Conservation (phyloP, 2,113 vertebrate genomes). For the Perca schrenkii region DNA sequence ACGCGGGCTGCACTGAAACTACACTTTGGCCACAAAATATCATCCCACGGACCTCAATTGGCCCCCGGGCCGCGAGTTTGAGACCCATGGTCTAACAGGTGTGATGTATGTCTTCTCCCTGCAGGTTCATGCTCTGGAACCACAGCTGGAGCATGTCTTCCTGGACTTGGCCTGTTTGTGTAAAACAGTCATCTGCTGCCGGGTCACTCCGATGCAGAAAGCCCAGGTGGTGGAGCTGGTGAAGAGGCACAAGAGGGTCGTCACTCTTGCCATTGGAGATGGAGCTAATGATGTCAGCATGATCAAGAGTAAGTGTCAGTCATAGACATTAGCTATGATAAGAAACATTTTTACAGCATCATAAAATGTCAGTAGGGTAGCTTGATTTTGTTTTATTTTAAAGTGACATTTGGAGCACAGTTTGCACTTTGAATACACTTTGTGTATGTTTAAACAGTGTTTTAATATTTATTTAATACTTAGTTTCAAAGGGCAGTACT, state of each 20-base stretch:
- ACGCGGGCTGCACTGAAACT: too few species aligned
- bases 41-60: too few species aligned
- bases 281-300: slow-evolving; percentile 91
- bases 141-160: slow-evolving; percentile 82
- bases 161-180: slow-evolving; percentile 87
- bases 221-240: slow-evolving; percentile 88
- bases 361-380: background rate
- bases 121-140: slow-evolving; percentile 85
- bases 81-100: slow-evolving; percentile 17
- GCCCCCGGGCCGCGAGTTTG: too few species aligned
- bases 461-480: background rate
- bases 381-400: background rate
- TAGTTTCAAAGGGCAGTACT: background rate
- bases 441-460: too few species aligned
- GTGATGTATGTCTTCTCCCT: slow-evolving; percentile 32
- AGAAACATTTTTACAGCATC: background rate
- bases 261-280: slow-evolving; percentile 86
- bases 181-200: slow-evolving; percentile 87
- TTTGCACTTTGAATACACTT: background rate
- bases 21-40: too few species aligned
- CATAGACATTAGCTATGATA: background rate
- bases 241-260: slow-evolving; percentile 84
- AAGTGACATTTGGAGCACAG: background rate
- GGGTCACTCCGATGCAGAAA: slow-evolving; percentile 89
- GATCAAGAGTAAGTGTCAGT: slow-evolving; percentile 87